Evolutionary conservation across 2,113 vertebrate genomes (phyloP).

Genomic region (Oxygymnocypris stewartii): DNA sequence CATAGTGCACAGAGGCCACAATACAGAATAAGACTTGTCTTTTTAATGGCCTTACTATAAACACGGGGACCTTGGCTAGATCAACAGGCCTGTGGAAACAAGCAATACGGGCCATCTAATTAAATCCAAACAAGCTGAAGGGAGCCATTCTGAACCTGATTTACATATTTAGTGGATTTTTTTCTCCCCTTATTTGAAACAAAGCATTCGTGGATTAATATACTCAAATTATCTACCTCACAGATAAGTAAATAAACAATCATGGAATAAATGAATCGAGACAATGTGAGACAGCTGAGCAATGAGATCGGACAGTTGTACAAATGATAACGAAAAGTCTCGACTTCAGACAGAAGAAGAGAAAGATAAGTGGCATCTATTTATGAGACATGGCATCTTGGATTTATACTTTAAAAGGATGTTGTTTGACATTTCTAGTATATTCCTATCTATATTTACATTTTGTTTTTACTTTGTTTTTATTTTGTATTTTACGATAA

Average conservation of each 20-base stretch:
- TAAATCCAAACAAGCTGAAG: conserved; percentile 61
- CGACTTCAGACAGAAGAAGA: background rate
- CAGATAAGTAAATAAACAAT: conserved; percentile 66
- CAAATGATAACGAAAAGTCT: conserved; percentile 22
- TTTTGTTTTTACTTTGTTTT: background rate
- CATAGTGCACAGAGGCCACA: background rate
- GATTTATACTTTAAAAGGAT: background rate
- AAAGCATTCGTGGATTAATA: conserved; percentile 69
- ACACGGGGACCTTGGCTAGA: background rate
- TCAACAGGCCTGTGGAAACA: conserved; percentile 45
- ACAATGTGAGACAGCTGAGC: background rate
- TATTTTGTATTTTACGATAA: background rate
- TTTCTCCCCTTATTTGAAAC: conserved; percentile 34
- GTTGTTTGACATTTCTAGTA: too few relatives aligned
- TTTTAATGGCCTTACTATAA: conserved; percentile 1
- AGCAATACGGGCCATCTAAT: conserved; percentile 68
- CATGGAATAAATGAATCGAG: conserved; percentile 46
- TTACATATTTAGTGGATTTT: conserved; percentile 62
- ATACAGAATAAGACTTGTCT: conserved; percentile 2
- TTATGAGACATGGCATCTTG: background rate
- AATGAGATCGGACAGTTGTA: conserved; percentile 26
- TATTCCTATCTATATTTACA: background rate
- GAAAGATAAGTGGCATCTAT: background rate
- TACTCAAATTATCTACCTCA: conserved; percentile 61
- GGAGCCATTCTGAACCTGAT: conserved; percentile 51